A percentile compares a stretch with the other conserved stretches of the same genome.
Evolutionary conservation across 2,888 invertebrate genomes (phyloP).

Genomic region (Ceramica pisi): DNA sequence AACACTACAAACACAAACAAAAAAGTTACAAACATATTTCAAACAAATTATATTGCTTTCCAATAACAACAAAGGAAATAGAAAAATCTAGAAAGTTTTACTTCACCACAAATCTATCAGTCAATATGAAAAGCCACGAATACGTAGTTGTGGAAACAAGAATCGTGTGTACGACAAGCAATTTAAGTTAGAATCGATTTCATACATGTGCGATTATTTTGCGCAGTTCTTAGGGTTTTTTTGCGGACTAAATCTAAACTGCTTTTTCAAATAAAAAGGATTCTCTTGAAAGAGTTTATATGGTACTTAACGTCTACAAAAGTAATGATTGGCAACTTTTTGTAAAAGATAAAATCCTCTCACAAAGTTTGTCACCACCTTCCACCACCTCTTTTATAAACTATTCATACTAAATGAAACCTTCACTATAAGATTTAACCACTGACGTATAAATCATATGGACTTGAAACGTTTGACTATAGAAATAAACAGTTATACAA

Average conservation of each 20-base stretch:
- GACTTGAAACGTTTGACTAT: no score
- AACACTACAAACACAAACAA: neutral
- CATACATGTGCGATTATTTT: constrained; percentile 23
- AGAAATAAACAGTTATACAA: no score
- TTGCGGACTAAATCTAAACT: neutral
- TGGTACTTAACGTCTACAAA: no score
- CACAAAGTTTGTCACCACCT: no score
- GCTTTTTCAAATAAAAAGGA: no score
- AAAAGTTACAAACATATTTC: constrained; percentile 4
- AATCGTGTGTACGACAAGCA: constrained; percentile 53
- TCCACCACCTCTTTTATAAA: no score
- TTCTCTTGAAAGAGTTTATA: no score
- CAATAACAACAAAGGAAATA: constrained; percentile 31
- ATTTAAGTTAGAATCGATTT: constrained; percentile 54
- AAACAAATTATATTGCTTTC: constrained; percentile 20
- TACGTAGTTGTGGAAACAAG: constrained; percentile 20
- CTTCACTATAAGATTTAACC: no score
- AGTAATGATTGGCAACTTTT: no score
- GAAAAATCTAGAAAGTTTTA: constrained; percentile 43
- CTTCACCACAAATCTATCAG: constrained; percentile 30
- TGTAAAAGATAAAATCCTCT: no score
- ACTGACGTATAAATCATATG: no score
- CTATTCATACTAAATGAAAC: no score
- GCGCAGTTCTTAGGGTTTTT: neutral
- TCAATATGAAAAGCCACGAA: constrained; percentile 31